Base-by-base conservation (phyloP, 2,113 vertebrate genomes). In the Takifugu bimaculatus region DNA sequence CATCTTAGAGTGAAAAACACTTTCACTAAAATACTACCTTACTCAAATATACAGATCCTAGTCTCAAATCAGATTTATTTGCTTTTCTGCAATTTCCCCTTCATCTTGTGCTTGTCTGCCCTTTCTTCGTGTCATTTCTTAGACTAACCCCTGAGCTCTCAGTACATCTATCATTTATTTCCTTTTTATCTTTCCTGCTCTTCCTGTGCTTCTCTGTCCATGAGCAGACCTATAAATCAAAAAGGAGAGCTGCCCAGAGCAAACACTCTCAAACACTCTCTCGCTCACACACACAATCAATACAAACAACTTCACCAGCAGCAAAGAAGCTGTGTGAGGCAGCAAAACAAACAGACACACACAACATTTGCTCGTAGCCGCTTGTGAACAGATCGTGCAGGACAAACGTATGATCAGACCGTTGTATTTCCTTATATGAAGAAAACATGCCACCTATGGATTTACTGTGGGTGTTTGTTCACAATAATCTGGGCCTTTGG, bases 221-320 rank as follows among this genome's bases (percentile, higher is more conserved):
- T 67, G 5, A 67, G 56, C 25, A 57, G 50, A 67, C 57, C 59
- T 60, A 13, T 62, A 53, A 57, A 72, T 78, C 54, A 74, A 65
- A 78, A 67, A 28, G 14, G 25, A 49, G 48, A 29, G 14, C 2
- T 35, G 54, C 57, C 13, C 28, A 25, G 58, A 64, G 57, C 28
- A 26, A 28, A 26, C 58, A 27, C 43, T 3, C 35, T 3, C 53
- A n/a, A 32, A 45, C 43, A n/a, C 47, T 26, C 43, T 3, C 35
- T 4, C 50, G n/a, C 45, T 45, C 54, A 58, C 48, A 53, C 70
- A 3, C 70, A 48, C 66, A 67, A 66, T 62, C 61, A 50, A 58
- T 63, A 68, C 65, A 67, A 65, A 68, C 57, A 55, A 51, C 55
- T 65, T 58, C 32, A 52, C 10, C 27, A 52, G 13, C 51, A 25